These are phyloP conservation scores for Psittacula cyanocephala DNA, from an alignment of 2,113 vertebrate genomes.

Conservation along the genomic window DNA sequence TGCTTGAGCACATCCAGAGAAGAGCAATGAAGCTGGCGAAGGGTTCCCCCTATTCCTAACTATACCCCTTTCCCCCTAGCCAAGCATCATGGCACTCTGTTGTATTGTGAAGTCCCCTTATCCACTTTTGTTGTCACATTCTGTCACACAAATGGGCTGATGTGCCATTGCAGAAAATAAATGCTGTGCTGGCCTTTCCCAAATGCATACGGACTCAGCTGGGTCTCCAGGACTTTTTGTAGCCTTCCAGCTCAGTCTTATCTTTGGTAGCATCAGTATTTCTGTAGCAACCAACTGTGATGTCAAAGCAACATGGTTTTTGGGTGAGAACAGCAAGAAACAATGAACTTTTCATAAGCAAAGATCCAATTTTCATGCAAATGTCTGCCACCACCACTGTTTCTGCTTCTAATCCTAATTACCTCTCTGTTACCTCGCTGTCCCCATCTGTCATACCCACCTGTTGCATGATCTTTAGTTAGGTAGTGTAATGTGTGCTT, in stretches of 20 bases:
- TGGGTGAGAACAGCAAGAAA: constrained; percentile 19
- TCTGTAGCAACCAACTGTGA: constrained; percentile 40
- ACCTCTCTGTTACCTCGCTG: background rate
- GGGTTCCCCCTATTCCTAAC: background rate
- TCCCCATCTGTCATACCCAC: background rate
- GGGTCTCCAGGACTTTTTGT: constrained; percentile 46
- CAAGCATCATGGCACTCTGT: background rate
- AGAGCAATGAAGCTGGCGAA: background rate
- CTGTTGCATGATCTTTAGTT: background rate
- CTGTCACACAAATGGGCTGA: background rate
- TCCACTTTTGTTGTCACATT: background rate
- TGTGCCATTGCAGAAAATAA: constrained; percentile 7
- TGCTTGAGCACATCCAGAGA: background rate
- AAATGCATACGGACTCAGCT: background rate
- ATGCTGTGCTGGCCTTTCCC: constrained; percentile 24
- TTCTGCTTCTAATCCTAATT: background rate
- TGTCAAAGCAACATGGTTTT: constrained; percentile 32
- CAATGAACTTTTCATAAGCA: constrained; percentile 19
- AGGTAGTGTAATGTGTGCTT: background rate
- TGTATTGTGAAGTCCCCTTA: background rate
- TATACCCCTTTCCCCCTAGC: background rate
- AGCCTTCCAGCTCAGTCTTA: background rate
- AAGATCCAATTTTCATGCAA: constrained; percentile 19
- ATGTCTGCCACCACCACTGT: background rate
- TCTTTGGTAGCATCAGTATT: constrained; percentile 52